phyloP scores from a whole-genome alignment of 2,888 invertebrate genomes.

The Julus scandinavius region DNA sequence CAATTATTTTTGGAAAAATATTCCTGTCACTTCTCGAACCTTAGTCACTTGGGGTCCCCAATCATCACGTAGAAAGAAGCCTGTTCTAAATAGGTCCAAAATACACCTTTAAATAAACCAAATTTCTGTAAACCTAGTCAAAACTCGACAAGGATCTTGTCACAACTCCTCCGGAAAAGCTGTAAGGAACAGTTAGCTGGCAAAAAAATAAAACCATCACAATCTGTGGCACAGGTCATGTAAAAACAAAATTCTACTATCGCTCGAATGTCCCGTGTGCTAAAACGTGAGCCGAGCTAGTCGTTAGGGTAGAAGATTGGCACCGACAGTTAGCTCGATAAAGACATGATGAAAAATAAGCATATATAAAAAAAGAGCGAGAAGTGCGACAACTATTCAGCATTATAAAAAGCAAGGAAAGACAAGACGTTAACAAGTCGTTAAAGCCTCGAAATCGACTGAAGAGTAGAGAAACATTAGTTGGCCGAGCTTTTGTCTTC shows the following conservation, averaged over 20 bases:
- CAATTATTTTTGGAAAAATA: neutral
- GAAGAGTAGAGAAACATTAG: constrained; percentile 21
- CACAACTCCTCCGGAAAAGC: neutral
- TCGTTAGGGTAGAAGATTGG: constrained; percentile 20
- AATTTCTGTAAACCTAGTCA: neutral
- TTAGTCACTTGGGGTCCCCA: neutral
- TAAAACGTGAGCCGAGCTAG: neutral
- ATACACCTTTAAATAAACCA: neutral
- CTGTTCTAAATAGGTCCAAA: neutral
- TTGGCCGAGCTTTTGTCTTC: constrained; percentile 24
- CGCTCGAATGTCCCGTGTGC: neutral
- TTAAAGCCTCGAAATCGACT: neutral
- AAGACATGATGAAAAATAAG: constrained; percentile 10
- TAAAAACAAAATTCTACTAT: neutral
- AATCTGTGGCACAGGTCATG: neutral
- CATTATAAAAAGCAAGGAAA: constrained; percentile 21
- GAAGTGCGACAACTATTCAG: constrained; percentile 22
- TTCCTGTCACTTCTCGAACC: neutral
- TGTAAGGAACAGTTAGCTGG: neutral
- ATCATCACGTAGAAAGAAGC: neutral
- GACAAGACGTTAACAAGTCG: constrained; percentile 10
- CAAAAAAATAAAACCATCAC: neutral
- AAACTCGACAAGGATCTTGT: neutral
- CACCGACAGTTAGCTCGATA: neutral
- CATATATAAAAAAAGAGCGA: constrained; percentile 2